Base-by-base conservation (phyloP, 2,888 invertebrate species). In the Cryptocheilus praepositus region DNA sequence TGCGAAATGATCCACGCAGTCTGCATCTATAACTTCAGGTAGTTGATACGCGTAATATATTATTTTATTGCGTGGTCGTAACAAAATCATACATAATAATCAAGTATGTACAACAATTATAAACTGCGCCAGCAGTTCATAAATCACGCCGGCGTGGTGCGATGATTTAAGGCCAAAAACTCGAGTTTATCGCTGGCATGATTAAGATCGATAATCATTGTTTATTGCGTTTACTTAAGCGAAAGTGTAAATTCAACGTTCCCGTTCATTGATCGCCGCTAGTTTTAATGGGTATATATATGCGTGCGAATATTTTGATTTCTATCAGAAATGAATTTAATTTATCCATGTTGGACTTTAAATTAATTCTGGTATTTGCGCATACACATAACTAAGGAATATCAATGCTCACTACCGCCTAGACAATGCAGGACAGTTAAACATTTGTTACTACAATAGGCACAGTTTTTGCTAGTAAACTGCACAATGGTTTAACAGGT, bases 131-230 rank as follows among this genome's bases (percentile, higher is more conserved):
- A 18, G 61, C 61, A 63, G 71, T 73, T 71, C 74, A 82, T 81
- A 82, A 82, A 83, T 82, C 73, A 79, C 45, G 16, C 36, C 22
- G n/a, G 28, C 15, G 22, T 18, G 49, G 49, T 49, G 49, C 64
- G 54, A 73, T 77, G 75, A 77, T 77, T 77, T 77, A 77, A 63
- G 54, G 62, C 70, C 59, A 58, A 76, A 71, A 70, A 73, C 68
- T 73, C 57, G 57, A 59, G 53, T 61, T 65, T 70, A 65, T 70
- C 52, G 43, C 25, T 16, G 46, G 52, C 11, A 53, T 58, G 62
- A 74, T 72, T 75, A 73, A 70, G 67, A 80, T 83, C 76, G 72
- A 81, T 77, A 58, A 64, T 73, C 53, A 52, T 77, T 74, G 70
- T 82, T 80, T 77, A 76, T 71, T 67, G 25, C 57, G 68, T 79